These are phyloP conservation scores for Xiphias gladius DNA, from an alignment of 2,113 vertebrate species.

Conservation along the genomic window DNA sequence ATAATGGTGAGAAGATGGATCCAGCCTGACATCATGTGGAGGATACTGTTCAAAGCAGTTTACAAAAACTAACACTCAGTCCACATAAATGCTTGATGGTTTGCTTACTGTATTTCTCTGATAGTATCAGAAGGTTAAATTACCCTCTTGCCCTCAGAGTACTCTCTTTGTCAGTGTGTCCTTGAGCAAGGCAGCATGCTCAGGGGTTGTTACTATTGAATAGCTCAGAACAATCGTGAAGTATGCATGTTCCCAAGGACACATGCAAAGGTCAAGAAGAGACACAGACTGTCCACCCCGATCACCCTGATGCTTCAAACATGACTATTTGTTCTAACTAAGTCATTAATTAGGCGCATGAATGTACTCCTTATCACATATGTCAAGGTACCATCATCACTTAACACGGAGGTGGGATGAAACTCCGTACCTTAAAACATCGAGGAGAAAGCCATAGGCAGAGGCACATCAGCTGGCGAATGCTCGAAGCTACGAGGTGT, in stretches of 20 bases:
- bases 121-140: neutral
- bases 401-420: neutral
- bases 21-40: constrained; percentile 75
- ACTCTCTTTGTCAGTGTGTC: neutral
- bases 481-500: constrained; percentile 19
- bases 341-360: constrained; percentile 26
- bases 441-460: neutral
- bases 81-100: neutral
- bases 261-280: constrained; percentile 1
- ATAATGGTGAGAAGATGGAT: constrained; percentile 20
- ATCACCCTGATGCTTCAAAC: constrained; percentile 11
- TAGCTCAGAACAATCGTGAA: neutral
- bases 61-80: neutral
- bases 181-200: constrained; percentile 1
- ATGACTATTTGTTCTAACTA: neutral
- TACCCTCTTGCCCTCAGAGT: neutral
- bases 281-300: constrained; percentile 14
- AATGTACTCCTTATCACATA: constrained; percentile 21
- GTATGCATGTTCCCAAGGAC: neutral
- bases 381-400: neutral
- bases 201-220: neutral
- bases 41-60: constrained; percentile 21
- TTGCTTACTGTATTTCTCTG: neutral
- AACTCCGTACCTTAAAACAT: neutral
- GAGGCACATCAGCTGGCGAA: neutral